A percentile compares a stretch with the other conserved stretches of the same genome.
Conservation (phyloP, 2,113 vertebrate genomes). For the Hystrix cristata region DNA sequence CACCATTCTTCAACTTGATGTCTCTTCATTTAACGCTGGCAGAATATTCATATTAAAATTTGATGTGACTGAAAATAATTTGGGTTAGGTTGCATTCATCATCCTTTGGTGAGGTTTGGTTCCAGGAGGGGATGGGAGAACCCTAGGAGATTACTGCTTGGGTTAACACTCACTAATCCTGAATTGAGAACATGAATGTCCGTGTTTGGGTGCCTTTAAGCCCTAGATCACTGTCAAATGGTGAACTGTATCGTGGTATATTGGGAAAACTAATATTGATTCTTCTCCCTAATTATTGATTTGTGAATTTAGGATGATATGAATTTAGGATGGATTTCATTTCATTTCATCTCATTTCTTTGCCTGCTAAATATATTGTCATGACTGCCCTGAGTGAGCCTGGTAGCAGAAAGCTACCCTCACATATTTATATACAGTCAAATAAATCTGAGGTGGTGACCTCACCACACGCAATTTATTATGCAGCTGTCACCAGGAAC, state of each 20-base stretch:
- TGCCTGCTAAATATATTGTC: constrained; percentile 60
- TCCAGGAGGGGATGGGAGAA: neutral
- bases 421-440: constrained; percentile 68
- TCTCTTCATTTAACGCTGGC: constrained; percentile 51
- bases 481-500: constrained; percentile 71
- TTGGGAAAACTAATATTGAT: constrained; percentile 69
- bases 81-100: neutral
- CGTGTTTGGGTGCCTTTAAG: neutral
- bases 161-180: neutral
- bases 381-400: constrained; percentile 12
- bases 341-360: constrained; percentile 69
- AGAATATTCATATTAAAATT: constrained; percentile 65
- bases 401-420: neutral
- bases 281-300: constrained; percentile 71
- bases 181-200: neutral
- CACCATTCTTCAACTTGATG: neutral
- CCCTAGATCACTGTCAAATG: neutral
- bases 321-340: constrained; percentile 74
- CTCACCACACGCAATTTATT: constrained; percentile 59
- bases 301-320: constrained; percentile 70
- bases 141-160: neutral
- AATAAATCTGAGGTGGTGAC: constrained; percentile 69
- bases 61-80: constrained; percentile 46
- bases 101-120: constrained; percentile 25
- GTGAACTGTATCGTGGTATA: neutral